phyloP scores from a whole-genome alignment of 2,113 vertebrate genomes.

The Caretta caretta region DNA sequence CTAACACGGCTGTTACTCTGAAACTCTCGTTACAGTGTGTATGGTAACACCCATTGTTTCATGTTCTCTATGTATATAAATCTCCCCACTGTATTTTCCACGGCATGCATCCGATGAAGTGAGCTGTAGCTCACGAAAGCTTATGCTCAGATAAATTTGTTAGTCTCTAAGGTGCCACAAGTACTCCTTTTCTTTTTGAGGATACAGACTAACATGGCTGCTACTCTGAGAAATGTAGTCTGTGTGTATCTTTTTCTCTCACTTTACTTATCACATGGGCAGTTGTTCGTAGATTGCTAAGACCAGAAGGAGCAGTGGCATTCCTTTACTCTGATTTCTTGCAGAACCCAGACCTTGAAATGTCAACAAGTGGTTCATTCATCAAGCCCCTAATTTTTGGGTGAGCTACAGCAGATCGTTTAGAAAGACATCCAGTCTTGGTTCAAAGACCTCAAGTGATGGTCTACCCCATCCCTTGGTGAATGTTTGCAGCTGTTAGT shows the following conservation, averaged over 20 bases:
- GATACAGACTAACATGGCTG: too few relatives aligned
- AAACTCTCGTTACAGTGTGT: too few relatives aligned
- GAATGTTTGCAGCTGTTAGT: neutral
- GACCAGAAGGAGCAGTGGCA: neutral
- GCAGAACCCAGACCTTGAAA: neutral
- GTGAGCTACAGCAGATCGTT: neutral
- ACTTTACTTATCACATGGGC: neutral
- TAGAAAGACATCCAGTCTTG: neutral
- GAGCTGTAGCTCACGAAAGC: too few relatives aligned
- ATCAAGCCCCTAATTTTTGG: neutral
- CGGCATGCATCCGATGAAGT: too few relatives aligned
- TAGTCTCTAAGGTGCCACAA: too few relatives aligned
- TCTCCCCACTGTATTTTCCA: too few relatives aligned
- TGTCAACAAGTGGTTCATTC: neutral
- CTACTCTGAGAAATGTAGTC: too few relatives aligned
- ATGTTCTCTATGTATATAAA: too few relatives aligned
- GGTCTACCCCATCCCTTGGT: neutral
- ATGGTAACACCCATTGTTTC: too few relatives aligned
- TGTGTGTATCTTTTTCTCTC: neutral
- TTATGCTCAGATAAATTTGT: too few relatives aligned
- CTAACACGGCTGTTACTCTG: too few relatives aligned
- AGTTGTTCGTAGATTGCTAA: neutral
- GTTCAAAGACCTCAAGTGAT: neutral
- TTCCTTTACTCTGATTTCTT: neutral
- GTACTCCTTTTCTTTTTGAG: too few relatives aligned